Percentiles rank a stretch among this genome's conserved stretches.
Evolutionary conservation across 2,797 vertebrate species (phyloP).

Genomic region (Mormyrus hasselquistii): DNA sequence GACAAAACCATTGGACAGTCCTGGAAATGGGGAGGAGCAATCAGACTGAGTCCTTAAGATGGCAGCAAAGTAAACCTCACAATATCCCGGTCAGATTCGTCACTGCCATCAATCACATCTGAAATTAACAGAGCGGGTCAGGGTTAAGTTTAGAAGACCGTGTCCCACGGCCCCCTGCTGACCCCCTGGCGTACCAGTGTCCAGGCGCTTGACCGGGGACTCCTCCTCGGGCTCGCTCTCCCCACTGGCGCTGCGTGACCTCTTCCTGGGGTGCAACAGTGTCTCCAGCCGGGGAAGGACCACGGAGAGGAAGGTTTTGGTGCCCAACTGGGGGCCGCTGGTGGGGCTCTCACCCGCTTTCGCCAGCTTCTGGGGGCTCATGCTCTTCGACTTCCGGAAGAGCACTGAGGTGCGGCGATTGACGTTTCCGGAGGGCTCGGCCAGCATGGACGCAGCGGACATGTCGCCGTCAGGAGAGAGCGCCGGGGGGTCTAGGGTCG

Average conservation of each 20-base stretch:
- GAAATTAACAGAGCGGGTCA: neutral
- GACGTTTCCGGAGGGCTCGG: conserved; percentile 75
- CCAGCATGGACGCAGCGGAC: conserved; percentile 78
- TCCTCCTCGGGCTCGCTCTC: conserved; percentile 74
- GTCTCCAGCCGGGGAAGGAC: conserved; percentile 96
- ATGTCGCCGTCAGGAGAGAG: conserved; percentile 62
- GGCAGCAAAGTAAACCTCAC: neutral
- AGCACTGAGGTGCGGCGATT: conserved; percentile 85
- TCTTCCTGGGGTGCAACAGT: conserved; percentile 91
- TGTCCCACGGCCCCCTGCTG: neutral
- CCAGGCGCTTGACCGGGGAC: conserved; percentile 79
- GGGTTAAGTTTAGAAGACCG: neutral
- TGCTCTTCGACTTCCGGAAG: conserved; percentile 87
- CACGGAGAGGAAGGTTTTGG: conserved; percentile 96
- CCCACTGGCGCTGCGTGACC: conserved; percentile 76
- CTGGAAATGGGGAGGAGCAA: conserved; percentile 49
- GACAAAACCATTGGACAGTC: conserved; percentile 80
- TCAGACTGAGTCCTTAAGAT: neutral
- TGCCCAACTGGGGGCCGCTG: conserved; percentile 75
- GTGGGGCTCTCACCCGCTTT: conserved; percentile 64
- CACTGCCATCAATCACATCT: neutral
- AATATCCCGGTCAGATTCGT: neutral
- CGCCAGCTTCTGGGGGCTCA: conserved; percentile 74
- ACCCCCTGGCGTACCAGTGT: conserved; percentile 65
- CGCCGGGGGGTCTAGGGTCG: conserved; percentile 68